phyloP scores from a whole-genome alignment of 2,888 invertebrate genomes.

The Ichneumoninae sp. region DNA sequence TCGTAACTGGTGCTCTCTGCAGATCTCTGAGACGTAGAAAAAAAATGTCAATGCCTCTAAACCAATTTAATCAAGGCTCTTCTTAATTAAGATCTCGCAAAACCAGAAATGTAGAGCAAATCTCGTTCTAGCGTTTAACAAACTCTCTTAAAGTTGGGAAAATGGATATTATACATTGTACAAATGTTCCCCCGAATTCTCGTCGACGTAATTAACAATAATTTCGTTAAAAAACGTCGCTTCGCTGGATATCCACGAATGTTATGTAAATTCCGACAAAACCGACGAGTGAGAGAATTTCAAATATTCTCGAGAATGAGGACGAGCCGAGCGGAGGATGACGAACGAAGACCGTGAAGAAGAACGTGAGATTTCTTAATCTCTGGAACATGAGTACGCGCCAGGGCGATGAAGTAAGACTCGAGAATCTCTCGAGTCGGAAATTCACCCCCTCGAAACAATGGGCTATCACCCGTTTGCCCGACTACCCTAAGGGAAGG shows the following conservation, averaged over 20 bases:
- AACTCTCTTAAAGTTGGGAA: not conserved
- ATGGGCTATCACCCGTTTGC: constrained; percentile 62
- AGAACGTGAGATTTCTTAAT: constrained; percentile 67
- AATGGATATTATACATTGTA: constrained; percentile 2
- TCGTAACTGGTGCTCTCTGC: not conserved
- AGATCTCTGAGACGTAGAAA: not conserved
- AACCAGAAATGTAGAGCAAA: not conserved
- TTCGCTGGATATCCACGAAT: not conserved
- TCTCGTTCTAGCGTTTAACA: not conserved
- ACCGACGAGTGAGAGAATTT: constrained; percentile 45
- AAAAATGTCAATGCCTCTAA: not conserved
- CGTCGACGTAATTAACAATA: constrained; percentile 1
- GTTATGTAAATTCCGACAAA: constrained; percentile 10
- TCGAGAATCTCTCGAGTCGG: constrained; percentile 62
- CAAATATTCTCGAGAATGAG: constrained; percentile 49
- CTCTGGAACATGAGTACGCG: constrained; percentile 62
- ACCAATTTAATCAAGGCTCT: not conserved
- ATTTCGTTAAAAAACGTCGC: not conserved
- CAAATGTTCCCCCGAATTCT: not conserved
- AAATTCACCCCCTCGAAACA: constrained; percentile 65
- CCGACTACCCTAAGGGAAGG: constrained; percentile 29
- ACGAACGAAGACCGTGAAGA: constrained; percentile 48
- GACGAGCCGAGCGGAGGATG: constrained; percentile 21
- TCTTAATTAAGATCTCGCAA: not conserved
- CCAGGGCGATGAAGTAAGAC: constrained; percentile 41